These are phyloP conservation scores for Alentia gelatinosa DNA, from an alignment of 2,888 invertebrate species.

Conservation along the genomic window DNA sequence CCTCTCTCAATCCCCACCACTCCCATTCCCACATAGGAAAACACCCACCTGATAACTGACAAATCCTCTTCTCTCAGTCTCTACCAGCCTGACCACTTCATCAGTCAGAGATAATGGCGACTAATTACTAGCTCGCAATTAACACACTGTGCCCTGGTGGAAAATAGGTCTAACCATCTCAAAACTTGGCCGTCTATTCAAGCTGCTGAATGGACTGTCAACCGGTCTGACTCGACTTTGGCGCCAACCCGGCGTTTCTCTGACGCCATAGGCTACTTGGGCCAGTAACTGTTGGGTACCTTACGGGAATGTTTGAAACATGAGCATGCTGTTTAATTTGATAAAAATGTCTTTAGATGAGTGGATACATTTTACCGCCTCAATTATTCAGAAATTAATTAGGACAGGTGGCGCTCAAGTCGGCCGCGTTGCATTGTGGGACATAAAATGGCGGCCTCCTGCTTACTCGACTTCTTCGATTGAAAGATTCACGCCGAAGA, in stretches of 20 bases:
- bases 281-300: neutral
- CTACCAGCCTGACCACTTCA: neutral
- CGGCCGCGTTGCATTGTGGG: neutral
- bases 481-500: neutral
- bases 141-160: neutral
- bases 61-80: neutral
- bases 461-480: neutral
- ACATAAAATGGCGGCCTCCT: constrained; percentile 25
- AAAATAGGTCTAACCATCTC: constrained; percentile 18
- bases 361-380: neutral
- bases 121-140: constrained; percentile 39
- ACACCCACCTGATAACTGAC: neutral
- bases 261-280: neutral
- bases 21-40: neutral
- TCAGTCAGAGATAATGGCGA: constrained; percentile 26
- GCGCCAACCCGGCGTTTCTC: neutral
- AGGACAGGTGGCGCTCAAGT: neutral
- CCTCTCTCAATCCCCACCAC: neutral
- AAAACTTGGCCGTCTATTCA: neutral
- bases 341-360: neutral
- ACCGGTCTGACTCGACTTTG: neutral
- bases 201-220: neutral
- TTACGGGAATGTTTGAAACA: neutral
- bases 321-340: neutral
- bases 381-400: constrained; percentile 44